Base-by-base conservation (phyloP, 2,113 vertebrate genomes). In the Gobiocypris rarus region DNA sequence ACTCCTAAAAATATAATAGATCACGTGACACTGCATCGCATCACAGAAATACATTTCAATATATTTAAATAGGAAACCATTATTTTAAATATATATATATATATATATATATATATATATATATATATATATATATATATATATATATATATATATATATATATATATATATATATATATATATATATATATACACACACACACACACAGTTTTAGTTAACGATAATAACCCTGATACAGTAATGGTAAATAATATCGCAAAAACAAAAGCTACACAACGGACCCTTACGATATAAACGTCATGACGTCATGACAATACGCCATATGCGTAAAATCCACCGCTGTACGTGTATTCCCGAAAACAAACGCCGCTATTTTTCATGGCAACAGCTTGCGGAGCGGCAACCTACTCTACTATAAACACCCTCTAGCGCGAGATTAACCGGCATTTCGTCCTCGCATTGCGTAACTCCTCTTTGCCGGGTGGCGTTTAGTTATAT, bases 321-420 rank as follows among this genome's bases (percentile, higher is more conserved):
- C 43, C 9, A 11, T n/a, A 22, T 48, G 24, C 58, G 77, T 65
- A 65, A 61, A 26, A 7, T 75, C 26, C 58, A 22, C 6, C 45
- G 54, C 71, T 70, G 9, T 3, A 50, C 58, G 59, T 11, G 19
- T 8, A 75, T 83, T 75, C 58, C 31, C 45, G 58, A 80, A 65
- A 48, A 31, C 56, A 24, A 34, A 76, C 48, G 56, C 56, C 22
- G 71, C 58, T 86, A 61, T 26, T 86, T 87, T 87, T 89, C 88
- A 87, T 89, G 75, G 88, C 88, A 87, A 85, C 88, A 83, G 77
- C 43, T 80, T n/a, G 77, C 59, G 59, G 77, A 80, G 77, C 77
- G 59, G 77, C 61, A 80, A 22, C 77, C 58, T 65, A 22, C 41
- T 14, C n/a, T 24, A 63, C 56, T 79, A 80, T 48, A 65, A 79